Conservation (phyloP, 2,113 vertebrate species). For the Todiramphus saurophagus region DNA sequence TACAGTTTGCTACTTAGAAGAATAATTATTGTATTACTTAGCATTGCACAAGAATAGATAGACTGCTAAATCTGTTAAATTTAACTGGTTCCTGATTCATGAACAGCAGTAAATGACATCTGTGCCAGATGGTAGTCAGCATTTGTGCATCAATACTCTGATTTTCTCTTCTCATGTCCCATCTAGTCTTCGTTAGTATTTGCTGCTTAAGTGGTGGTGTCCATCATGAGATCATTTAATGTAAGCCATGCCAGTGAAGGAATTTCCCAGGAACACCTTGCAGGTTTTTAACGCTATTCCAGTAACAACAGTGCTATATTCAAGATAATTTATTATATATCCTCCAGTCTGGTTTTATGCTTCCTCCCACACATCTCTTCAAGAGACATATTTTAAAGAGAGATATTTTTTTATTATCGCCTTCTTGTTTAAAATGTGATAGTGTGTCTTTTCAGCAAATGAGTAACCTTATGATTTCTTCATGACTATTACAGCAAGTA, state of each 20-base stretch:
- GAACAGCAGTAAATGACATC: constrained; percentile 63
- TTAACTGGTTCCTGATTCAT: constrained; percentile 61
- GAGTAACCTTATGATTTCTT: neutral
- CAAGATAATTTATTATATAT: neutral
- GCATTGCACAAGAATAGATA: neutral
- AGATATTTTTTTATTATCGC: neutral
- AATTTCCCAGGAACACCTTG: neutral
- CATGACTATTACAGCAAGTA: neutral
- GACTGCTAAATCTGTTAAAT: constrained; percentile 41
- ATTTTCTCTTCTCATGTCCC: neutral
- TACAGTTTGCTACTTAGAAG: neutral
- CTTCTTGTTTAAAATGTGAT: neutral
- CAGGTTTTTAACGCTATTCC: neutral
- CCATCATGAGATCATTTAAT: neutral
- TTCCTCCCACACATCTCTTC: neutral
- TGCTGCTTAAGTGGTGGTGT: constrained; percentile 9
- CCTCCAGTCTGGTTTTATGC: neutral
- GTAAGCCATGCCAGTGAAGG: neutral
- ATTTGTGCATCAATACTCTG: neutral
- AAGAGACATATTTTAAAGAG: neutral
- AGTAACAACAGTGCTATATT: neutral
- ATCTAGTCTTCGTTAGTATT: neutral
- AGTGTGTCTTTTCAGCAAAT: neutral
- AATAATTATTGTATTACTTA: constrained; percentile 28
- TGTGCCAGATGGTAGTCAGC: constrained; percentile 66